phyloP scores from a whole-genome alignment of 2,113 vertebrate species.

The Chaetorhynchus papuensis region DNA sequence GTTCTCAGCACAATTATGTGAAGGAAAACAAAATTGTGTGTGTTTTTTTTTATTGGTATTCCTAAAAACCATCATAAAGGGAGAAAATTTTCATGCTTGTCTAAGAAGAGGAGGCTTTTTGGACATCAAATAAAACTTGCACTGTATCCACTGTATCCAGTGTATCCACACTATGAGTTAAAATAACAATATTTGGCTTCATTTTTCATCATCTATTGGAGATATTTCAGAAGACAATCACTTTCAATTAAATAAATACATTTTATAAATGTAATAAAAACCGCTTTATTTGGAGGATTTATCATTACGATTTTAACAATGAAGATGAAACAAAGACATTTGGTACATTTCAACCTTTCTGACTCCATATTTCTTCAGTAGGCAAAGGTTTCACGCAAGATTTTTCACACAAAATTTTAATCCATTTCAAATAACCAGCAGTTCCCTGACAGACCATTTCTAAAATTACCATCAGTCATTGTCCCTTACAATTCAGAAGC shows the following conservation, averaged over 20 bases:
- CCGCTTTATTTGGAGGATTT: neutral
- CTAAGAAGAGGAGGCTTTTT: neutral
- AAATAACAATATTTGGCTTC: neutral
- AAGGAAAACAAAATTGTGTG: neutral
- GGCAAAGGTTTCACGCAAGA: neutral
- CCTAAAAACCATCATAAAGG: neutral
- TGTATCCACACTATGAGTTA: neutral
- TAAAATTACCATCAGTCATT: slow-evolving; percentile 31
- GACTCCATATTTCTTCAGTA: neutral
- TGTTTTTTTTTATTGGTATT: neutral
- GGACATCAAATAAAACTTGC: neutral
- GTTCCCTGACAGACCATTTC: neutral
- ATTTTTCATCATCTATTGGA: neutral
- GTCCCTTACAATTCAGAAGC: neutral
- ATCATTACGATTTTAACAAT: neutral
- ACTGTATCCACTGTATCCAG: too few relatives aligned
- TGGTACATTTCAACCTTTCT: neutral
- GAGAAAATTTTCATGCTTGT: neutral
- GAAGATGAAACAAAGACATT: neutral
- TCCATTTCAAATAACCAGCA: neutral
- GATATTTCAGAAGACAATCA: neutral
- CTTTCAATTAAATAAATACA: neutral
- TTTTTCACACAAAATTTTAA: neutral
- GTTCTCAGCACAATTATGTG: neutral
- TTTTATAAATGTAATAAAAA: neutral